Conservation (phyloP, 2,888 invertebrate species). For the Lithophane ornitopus region DNA sequence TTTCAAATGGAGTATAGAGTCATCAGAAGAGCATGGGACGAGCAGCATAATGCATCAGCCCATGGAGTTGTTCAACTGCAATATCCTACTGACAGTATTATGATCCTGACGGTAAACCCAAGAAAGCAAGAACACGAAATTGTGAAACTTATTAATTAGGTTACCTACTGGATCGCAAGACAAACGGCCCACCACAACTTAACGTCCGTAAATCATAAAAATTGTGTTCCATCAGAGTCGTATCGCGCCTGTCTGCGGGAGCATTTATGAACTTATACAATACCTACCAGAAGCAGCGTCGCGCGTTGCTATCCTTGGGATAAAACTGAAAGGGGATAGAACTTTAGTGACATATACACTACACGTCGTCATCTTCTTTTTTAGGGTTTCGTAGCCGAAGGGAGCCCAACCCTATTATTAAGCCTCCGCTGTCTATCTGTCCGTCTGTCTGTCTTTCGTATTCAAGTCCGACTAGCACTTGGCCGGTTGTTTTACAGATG, state of each 20-base stretch:
- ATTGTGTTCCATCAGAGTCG: no score
- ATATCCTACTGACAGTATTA: background rate
- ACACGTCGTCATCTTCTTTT: background rate
- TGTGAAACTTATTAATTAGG: background rate
- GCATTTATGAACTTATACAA: background rate
- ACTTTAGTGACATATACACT: background rate
- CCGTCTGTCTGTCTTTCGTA: no score
- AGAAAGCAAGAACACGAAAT: background rate
- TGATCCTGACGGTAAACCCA: background rate
- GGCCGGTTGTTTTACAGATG: background rate
- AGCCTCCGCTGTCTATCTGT: no score
- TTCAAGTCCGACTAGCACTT: no score
- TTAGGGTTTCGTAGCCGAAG: background rate
- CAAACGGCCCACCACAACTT: background rate
- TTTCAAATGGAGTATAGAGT: no score
- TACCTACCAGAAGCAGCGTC: background rate
- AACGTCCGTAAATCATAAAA: no score
- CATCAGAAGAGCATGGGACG: no score
- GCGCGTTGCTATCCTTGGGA: background rate
- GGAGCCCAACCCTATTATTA: no score
- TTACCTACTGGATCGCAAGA: background rate
- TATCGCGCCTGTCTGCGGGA: no score
- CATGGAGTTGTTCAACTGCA: background rate
- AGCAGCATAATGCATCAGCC: background rate
- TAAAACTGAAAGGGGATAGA: background rate